Conservation (phyloP, 2,888 invertebrate genomes). For the Athetis lepigone region DNA sequence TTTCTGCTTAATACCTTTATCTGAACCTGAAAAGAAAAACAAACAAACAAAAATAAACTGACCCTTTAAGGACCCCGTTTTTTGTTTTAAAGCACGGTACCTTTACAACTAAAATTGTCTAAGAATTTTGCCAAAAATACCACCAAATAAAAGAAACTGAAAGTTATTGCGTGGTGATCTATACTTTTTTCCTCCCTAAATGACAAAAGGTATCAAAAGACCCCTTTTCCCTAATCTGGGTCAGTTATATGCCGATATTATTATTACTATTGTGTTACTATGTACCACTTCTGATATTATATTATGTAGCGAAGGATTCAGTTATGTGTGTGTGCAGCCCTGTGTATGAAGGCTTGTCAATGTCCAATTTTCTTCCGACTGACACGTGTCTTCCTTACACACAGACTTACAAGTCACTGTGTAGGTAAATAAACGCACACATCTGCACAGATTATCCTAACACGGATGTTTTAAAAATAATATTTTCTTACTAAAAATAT, state of each 20-base stretch:
- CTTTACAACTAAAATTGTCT: no score
- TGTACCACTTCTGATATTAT: neutral
- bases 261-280: conserved; percentile 13
- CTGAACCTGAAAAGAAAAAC: no score
- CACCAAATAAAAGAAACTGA: no score
- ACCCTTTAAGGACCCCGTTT: no score
- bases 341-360: conserved; percentile 21
- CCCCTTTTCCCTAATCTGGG: neutral
- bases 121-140: no score
- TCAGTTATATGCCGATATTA: neutral
- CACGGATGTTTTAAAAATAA: neutral
- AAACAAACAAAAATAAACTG: no score
- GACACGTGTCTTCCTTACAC: conserved; percentile 5
- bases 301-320: conserved; percentile 16
- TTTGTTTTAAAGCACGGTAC: no score
- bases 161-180: neutral
- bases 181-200: neutral
- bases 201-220: neutral
- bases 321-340: conserved; percentile 14
- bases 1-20: no score
- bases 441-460: neutral
- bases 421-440: neutral
- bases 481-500: conserved; percentile 5
- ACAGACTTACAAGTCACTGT: neutral
- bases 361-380: conserved; percentile 18